Evolutionary conservation across 2,888 invertebrate species (phyloP).

Genomic region (Acleris laterana): DNA sequence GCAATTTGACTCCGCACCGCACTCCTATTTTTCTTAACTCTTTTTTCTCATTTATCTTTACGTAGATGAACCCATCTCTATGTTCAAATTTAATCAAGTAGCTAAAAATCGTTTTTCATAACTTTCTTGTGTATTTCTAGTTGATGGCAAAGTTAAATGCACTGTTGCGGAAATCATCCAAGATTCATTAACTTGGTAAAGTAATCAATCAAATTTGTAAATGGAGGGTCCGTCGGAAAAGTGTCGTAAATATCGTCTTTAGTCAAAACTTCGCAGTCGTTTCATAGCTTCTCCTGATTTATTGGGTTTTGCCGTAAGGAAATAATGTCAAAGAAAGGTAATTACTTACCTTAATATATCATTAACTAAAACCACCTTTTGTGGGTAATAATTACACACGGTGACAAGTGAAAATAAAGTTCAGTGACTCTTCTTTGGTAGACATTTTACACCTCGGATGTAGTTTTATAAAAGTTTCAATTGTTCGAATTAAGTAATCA

Average conservation of each 20-base stretch:
- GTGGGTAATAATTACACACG: too few relatives aligned
- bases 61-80: background rate
- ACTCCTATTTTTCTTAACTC: too few relatives aligned
- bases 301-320: slow-evolving; percentile 6
- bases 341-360: slow-evolving; percentile 10
- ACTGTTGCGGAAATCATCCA: slow-evolving; percentile 13
- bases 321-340: slow-evolving; percentile 12
- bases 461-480: too few relatives aligned
- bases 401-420: too few relatives aligned
- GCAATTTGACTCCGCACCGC: too few relatives aligned
- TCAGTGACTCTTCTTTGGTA: too few relatives aligned
- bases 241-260: slow-evolving; percentile 28
- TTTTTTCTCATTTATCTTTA: too few relatives aligned
- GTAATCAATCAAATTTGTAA: slow-evolving; percentile 20
- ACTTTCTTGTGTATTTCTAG: background rate
- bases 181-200: slow-evolving; percentile 14
- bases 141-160: slow-evolving; percentile 11
- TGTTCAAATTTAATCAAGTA: background rate
- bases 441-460: too few relatives aligned
- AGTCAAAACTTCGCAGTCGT: slow-evolving; percentile 13
- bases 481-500: too few relatives aligned
- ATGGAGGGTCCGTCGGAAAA: slow-evolving; percentile 14
- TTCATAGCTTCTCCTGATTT: slow-evolving; percentile 14
- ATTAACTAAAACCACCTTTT: too few relatives aligned
- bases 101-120: background rate